Conservation (phyloP, 1,140 invertebrate species). For the Drosophila lacteicornis region DNA sequence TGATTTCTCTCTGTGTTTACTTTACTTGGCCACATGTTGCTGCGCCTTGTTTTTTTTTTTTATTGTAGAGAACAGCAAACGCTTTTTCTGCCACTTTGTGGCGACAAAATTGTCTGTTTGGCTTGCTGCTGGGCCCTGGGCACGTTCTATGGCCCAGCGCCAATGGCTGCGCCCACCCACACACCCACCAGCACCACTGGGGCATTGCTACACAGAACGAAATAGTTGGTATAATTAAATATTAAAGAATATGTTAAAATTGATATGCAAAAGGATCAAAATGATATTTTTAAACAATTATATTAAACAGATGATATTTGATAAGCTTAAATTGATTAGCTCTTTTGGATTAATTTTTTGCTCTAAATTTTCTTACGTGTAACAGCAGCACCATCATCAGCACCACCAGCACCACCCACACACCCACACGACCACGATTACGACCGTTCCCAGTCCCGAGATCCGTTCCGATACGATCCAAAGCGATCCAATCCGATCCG, state of each 20-base stretch:
- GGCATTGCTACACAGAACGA: background rate
- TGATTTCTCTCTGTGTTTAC: background rate
- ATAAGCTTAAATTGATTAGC: background rate
- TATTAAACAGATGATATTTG: background rate
- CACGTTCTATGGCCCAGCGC: conserved; percentile 75
- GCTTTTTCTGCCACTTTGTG: conserved; percentile 45
- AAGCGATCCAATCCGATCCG: conserved; percentile 36
- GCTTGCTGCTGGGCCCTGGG: conserved; percentile 59
- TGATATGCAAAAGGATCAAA: background rate
- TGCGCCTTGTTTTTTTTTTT: conserved; percentile 58
- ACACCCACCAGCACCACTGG: conserved; percentile 18
- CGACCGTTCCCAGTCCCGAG: conserved; percentile 32
- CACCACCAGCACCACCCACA: conserved; percentile 3
- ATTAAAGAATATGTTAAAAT: background rate
- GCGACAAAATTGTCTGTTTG: conserved; percentile 54
- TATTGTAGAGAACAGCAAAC: conserved; percentile 30
- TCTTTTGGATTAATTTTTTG: background rate
- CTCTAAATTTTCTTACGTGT: background rate
- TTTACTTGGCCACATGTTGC: conserved; percentile 67
- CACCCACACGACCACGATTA: conserved; percentile 26
- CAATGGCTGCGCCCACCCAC: conserved; percentile 66
- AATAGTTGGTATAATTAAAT: background rate
- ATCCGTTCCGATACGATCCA: conserved; percentile 40
- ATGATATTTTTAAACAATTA: background rate
- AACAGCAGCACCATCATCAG: background rate